Conservation (phyloP, 2,113 vertebrate species). For the Corythaixoides concolor region DNA sequence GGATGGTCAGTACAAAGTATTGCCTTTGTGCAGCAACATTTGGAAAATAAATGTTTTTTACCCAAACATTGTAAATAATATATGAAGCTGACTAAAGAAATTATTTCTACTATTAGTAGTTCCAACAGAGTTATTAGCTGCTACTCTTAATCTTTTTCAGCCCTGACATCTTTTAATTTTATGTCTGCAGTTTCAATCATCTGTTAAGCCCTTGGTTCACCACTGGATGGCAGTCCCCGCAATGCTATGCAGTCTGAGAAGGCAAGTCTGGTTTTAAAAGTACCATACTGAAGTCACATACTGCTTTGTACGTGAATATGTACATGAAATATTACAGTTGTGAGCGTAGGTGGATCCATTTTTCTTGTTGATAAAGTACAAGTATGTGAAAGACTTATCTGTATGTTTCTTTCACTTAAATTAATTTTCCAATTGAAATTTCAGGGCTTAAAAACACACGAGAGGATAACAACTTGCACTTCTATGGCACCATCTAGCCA, state of each 20-base stretch:
- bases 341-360: not conserved
- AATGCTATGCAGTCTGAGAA: not conserved
- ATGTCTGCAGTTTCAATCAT: not conserved
- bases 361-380: not conserved
- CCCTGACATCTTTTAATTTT: not conserved
- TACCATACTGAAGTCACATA: accelerated
- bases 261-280: not conserved
- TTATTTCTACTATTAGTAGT: not conserved
- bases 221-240: conserved; percentile 50
- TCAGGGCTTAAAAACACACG: not conserved
- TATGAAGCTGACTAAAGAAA: not conserved
- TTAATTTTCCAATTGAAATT: not conserved
- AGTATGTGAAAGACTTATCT: not conserved
- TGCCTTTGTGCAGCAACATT: not conserved
- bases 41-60: not conserved
- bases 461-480: not conserved
- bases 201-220: not conserved
- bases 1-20: not conserved
- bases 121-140: not conserved
- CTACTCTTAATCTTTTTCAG: not conserved
- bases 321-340: not conserved
- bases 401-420: not conserved
- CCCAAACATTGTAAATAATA: not conserved
- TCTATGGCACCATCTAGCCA: not conserved
- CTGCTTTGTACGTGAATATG: not conserved